Conservation (phyloP, 2,797 vertebrate species). For the Poecilia gillii region DNA sequence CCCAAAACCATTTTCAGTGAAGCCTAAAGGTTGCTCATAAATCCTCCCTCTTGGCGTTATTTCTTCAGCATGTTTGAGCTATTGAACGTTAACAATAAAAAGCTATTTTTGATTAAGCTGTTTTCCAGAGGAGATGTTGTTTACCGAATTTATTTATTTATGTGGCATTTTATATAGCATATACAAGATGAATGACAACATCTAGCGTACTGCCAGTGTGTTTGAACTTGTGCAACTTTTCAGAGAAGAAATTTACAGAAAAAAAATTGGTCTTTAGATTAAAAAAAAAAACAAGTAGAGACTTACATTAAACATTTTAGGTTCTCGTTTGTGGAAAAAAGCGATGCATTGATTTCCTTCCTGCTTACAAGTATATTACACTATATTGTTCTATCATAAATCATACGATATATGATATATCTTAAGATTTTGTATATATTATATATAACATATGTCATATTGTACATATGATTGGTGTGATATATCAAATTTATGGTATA, state of each 20-base stretch:
- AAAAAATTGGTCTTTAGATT: background rate
- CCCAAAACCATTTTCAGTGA: background rate
- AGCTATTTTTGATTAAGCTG: background rate
- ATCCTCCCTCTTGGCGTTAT: slow-evolving; percentile 4
- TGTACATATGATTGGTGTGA: too few species aligned
- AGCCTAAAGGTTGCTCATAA: background rate
- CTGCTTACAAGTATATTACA: background rate
- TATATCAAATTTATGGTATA: too few species aligned
- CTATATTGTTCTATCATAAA: background rate
- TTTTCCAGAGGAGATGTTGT: background rate
- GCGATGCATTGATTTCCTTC: background rate
- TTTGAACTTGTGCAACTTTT: background rate
- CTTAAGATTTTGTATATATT: too few species aligned
- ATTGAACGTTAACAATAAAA: background rate
- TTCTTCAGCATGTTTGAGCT: slow-evolving; percentile 8
- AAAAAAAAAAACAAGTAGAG: background rate
- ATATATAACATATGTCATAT: too few species aligned
- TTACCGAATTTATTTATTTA: background rate
- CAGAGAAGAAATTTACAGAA: background rate
- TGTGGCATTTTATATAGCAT: background rate
- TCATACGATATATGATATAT: too few species aligned
- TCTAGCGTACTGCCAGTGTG: background rate
- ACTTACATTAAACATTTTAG: background rate
- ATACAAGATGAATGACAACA: background rate
- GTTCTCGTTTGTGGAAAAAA: background rate